These are phyloP conservation scores for Marisa cornuarietis DNA, from an alignment of 1,140 invertebrate species.

Conservation along the genomic window DNA sequence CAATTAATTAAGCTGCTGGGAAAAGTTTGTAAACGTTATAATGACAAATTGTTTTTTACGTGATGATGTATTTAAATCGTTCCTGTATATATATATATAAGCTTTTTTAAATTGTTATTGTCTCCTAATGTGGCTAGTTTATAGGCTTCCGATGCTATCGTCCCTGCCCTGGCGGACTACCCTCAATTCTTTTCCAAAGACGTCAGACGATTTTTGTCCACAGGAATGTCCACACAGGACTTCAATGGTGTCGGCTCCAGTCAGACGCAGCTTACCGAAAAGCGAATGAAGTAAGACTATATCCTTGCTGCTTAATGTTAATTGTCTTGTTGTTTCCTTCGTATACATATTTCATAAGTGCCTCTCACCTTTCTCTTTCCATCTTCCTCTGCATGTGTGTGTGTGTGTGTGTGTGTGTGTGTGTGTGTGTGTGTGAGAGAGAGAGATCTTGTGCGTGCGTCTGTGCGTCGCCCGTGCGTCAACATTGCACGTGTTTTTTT, in stretches of 20 bases:
- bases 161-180: no score
- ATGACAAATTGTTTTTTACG: no score
- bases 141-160: no score
- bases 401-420: slow-evolving; percentile 2
- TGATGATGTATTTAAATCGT: no score
- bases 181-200: neutral
- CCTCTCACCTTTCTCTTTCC: neutral
- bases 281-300: neutral
- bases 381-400: neutral
- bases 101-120: no score
- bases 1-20: no score
- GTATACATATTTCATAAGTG: neutral
- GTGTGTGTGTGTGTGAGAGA: neutral
- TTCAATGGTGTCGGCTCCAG: neutral
- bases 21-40: no score
- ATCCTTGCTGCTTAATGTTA: neutral
- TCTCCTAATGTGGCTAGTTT: no score
- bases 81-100: no score
- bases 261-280: neutral
- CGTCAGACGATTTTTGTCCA: neutral
- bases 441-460: neutral
- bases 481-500: no score
- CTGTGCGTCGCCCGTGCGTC: neutral
- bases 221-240: neutral
- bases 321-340: neutral